Percentiles rank a stretch among this genome's conserved stretches.
These are phyloP conservation scores for Sesamia inferens DNA, from an alignment of 2,888 invertebrate species.

Conservation along the genomic window DNA sequence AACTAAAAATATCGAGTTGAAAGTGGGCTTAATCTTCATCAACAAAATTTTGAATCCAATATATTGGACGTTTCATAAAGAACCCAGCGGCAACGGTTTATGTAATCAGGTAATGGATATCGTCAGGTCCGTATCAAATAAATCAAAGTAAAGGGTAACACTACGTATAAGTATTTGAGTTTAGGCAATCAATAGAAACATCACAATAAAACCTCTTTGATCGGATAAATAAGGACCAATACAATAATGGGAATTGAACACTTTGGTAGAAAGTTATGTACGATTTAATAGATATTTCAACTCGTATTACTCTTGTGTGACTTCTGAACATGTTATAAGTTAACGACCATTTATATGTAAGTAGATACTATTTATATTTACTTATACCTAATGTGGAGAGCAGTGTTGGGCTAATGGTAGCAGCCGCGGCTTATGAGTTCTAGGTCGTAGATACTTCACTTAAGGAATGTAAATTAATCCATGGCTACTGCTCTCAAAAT, in stretches of 20 bases:
- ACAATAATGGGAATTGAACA: slow-evolving; percentile 36
- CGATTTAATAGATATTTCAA: slow-evolving; percentile 1
- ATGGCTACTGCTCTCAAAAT: background rate
- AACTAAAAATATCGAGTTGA: background rate
- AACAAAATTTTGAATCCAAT: slow-evolving; percentile 21
- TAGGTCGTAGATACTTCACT: background rate
- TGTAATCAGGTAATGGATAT: slow-evolving; percentile 66
- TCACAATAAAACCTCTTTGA: slow-evolving; percentile 48
- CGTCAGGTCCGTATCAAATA: slow-evolving; percentile 53
- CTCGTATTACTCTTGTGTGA: background rate
- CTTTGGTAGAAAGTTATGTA: slow-evolving; percentile 14
- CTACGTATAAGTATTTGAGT: slow-evolving; percentile 50
- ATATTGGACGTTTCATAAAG: slow-evolving; percentile 27
- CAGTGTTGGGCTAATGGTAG: no score
- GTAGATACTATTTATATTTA: background rate
- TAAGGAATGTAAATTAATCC: no score
- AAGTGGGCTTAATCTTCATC: slow-evolving; percentile 1
- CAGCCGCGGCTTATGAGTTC: no score
- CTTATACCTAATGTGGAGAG: no score
- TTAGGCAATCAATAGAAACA: slow-evolving; percentile 51
- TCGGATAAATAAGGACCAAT: slow-evolving; percentile 31
- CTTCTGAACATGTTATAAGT: background rate
- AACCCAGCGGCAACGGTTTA: slow-evolving; percentile 51
- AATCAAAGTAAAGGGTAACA: slow-evolving; percentile 55
- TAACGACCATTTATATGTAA: background rate